phyloP scores from a whole-genome alignment of 2,113 vertebrate species.

The Plecotus auritus region DNA sequence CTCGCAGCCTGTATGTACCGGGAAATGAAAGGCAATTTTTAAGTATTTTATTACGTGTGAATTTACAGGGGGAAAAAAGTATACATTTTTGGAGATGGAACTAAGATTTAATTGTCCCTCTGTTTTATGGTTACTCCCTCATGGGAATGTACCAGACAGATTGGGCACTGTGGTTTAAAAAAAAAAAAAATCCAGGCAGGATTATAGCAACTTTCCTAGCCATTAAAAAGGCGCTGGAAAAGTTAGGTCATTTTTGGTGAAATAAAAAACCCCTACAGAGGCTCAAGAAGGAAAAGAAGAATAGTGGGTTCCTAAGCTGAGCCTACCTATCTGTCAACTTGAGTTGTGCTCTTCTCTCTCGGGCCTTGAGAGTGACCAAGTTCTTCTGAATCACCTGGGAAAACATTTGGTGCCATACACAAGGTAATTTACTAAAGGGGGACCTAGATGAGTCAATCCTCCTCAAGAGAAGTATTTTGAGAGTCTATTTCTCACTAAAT shows the following conservation, averaged over 20 bases:
- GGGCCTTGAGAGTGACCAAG: not conserved
- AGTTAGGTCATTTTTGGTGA: slow-evolving; percentile 38
- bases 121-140: slow-evolving; percentile 62
- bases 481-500: slow-evolving; percentile 19
- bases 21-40: slow-evolving; percentile 76
- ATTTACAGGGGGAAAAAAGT: slow-evolving; percentile 23
- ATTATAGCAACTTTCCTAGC: slow-evolving; percentile 38
- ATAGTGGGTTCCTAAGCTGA: not conserved
- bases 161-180: slow-evolving; percentile 25
- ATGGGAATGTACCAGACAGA: slow-evolving; percentile 38
- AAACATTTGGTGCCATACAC: not conserved
- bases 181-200: not conserved
- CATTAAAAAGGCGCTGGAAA: slow-evolving; percentile 50
- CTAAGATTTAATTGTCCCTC: slow-evolving; percentile 66
- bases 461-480: not conserved
- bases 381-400: not conserved
- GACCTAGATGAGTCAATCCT: not conserved
- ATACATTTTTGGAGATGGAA: slow-evolving; percentile 67
- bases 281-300: not conserved
- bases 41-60: slow-evolving; percentile 79
- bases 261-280: not conserved
- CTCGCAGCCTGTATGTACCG: slow-evolving; percentile 24
- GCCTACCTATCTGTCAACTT: not conserved
- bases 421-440: not conserved
- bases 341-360: not conserved